phyloP scores from a whole-genome alignment of 2,797 vertebrate species.

The Eulemur coronatus region DNA sequence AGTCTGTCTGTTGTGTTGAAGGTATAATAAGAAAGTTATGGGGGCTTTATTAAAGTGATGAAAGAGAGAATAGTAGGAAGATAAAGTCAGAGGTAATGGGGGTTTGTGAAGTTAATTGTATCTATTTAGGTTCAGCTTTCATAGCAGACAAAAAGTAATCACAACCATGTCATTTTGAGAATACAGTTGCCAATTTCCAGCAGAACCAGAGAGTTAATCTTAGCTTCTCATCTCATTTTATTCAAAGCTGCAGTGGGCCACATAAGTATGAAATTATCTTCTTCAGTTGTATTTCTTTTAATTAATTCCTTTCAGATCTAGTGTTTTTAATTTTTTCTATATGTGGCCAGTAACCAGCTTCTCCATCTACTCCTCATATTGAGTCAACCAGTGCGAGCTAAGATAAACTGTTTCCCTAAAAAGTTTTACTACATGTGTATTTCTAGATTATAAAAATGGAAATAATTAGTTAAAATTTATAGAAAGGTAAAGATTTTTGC shows the following conservation, averaged over 20 bases:
- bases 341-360: neutral
- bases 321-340: neutral
- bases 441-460: neutral
- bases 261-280: neutral
- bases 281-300: neutral
- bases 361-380: neutral
- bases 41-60: neutral
- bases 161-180: neutral
- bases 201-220: neutral
- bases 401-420: neutral
- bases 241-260: neutral
- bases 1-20: neutral
- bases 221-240: neutral
- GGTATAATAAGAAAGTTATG: neutral
- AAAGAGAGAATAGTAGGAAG: neutral
- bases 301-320: neutral
- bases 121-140: neutral
- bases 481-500: neutral
- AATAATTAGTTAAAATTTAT: neutral
- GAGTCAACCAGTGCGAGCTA: neutral
- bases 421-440: neutral
- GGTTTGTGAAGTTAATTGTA: neutral
- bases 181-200: neutral
- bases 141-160: neutral
- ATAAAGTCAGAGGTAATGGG: neutral